A percentile compares a stretch with the other conserved stretches of the same genome.
phyloP scores from a whole-genome alignment of 2,888 invertebrate species.

The Gymnoscelis rufifasciata region DNA sequence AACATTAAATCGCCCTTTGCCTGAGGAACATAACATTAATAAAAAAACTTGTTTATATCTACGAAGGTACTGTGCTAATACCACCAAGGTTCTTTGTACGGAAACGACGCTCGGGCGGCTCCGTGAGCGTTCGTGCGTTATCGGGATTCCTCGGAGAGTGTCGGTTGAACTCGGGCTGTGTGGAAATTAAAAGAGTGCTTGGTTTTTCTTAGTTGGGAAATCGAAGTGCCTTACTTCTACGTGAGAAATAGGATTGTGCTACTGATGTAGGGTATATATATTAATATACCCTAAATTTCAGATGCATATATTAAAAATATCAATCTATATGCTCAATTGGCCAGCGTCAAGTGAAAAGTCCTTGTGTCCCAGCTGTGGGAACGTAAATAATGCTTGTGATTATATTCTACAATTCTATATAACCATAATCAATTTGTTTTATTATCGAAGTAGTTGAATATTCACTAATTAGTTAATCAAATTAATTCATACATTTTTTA shows the following conservation, averaged over 20 bases:
- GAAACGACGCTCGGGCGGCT: constrained; percentile 24
- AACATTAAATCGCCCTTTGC: constrained; percentile 13
- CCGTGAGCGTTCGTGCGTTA: constrained; percentile 27
- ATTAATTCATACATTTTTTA: too few species aligned
- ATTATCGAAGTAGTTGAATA: too few species aligned
- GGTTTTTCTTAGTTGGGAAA: constrained; percentile 11
- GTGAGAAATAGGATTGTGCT: background rate
- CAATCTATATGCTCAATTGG: too few species aligned
- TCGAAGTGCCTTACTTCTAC: background rate
- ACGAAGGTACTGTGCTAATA: constrained; percentile 12
- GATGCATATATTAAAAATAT: too few species aligned
- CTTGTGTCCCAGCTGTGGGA: too few species aligned
- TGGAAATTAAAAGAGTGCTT: constrained; percentile 17
- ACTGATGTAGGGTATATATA: background rate
- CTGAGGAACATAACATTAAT: constrained; percentile 19
- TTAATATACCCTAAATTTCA: too few species aligned
- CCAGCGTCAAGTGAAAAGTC: too few species aligned
- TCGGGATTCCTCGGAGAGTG: constrained; percentile 28
- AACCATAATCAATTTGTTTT: too few species aligned
- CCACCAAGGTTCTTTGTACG: constrained; percentile 42
- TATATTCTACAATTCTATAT: too few species aligned
- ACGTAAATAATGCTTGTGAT: too few species aligned
- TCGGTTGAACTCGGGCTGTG: constrained; percentile 11
- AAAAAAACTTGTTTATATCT: constrained; percentile 33
- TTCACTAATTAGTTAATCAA: too few species aligned